Conservation (phyloP, 2,888 invertebrate genomes). For the Melinaea marsaeus region DNA sequence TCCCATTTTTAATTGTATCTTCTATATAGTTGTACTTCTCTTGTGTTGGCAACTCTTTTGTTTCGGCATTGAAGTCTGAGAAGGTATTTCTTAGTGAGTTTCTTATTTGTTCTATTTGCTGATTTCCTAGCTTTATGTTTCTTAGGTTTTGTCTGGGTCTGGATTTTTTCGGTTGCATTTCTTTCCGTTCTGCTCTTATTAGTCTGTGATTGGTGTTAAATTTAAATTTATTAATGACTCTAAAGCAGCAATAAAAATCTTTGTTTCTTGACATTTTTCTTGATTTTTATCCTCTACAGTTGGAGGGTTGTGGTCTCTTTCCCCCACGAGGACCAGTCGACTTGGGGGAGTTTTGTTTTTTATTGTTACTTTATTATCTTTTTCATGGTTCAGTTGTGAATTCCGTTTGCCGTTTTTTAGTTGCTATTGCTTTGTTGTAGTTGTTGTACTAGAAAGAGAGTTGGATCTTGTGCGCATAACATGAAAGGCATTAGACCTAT, state of each 20-base stretch:
- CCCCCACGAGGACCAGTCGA: neutral
- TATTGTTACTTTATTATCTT: neutral
- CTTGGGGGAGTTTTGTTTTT: neutral
- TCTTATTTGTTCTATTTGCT: neutral
- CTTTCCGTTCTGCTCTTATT: slow-evolving; percentile 16
- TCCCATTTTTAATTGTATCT: neutral
- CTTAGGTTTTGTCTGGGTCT: neutral
- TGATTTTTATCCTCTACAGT: neutral
- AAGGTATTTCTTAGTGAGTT: neutral
- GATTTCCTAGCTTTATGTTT: neutral
- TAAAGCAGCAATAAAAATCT: slow-evolving; percentile 18
- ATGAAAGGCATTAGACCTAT: slow-evolving; percentile 12
- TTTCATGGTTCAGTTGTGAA: neutral
- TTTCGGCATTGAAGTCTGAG: neutral
- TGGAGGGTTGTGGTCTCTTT: slow-evolving; percentile 1
- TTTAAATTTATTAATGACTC: neutral
- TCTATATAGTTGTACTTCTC: neutral
- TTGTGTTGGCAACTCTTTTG: neutral
- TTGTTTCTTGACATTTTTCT: slow-evolving; percentile 10
- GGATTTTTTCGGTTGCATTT: neutral
- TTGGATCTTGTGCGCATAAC: slow-evolving; percentile 12
- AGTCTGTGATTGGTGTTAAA: slow-evolving; percentile 6
- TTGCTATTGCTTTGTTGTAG: slow-evolving; percentile 16
- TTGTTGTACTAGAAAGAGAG: slow-evolving; percentile 10
- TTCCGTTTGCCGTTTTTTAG: slow-evolving; percentile 14